Base-by-base conservation (phyloP, 2,888 invertebrate genomes). In the Pammene aurita region DNA sequence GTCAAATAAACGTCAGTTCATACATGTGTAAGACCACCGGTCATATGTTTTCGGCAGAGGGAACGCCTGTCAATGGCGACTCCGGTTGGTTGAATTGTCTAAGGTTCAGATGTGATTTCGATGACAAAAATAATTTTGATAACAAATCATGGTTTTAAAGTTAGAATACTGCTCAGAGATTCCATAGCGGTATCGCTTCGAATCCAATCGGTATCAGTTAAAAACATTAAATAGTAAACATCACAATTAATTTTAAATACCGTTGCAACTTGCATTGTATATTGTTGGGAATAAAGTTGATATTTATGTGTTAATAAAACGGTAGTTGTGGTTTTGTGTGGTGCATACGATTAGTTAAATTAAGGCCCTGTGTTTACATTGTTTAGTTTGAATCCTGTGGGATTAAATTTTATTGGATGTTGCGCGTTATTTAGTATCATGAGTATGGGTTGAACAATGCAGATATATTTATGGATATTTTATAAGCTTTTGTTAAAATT, bases 291-390 rank as follows among this genome's bases (percentile, higher is more conserved):
- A 35, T 48, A 48, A 13, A 61, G 18, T 38, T 48, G 4, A 14
- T 38, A 38, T 18, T 60, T 38, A 0, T 7, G 35, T 48, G 35
- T 0, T 0, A 16, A 14, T 38, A 13, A 6, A 7, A 26, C 7
- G 41, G 42, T n/a, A n/a, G 26, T 54, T 63, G 14, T 10, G 16
- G n/a, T 63, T 11, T 63, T 54, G 6, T 34, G 13, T 26, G 35
- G 10, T 16, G 13, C 1, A 16, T 48, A 16, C 11, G 35, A 61
- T 48, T 61, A 61, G 61, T 48, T 38, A 61, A 50, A 61, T 60
- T 61, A 61, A 61, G 48, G 61, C 61, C 14, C 35, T 46, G 60
- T 18, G 44, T 50, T 35, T 61, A 48, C 38, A 50, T 61, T 61
- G 61, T 61, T 61, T 61, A 61, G 48, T 48, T 35, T 48, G 16